Base-by-base conservation (phyloP, 2,113 vertebrate genomes). In the Lophochroa leadbeateri region DNA sequence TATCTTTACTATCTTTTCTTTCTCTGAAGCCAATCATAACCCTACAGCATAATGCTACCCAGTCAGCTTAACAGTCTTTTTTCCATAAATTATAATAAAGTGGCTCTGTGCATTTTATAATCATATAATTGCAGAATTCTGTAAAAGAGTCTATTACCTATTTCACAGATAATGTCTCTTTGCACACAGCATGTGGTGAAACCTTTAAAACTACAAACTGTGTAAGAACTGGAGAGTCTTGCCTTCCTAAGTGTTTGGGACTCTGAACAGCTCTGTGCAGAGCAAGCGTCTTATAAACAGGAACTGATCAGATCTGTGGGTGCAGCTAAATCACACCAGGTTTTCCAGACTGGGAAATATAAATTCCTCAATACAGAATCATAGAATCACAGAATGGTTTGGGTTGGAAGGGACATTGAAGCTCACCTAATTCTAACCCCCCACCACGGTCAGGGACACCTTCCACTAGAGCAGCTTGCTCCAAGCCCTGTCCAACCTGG, bases 1-100 rank as follows among this genome's bases (percentile, higher is more conserved):
- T 20, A 71, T 41, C 83, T 89, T 91, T 37, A 60, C 75, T 77
- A 18, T 28, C 88, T 89, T 96, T 91, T 92, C 89, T 79, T 95
- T 91, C 83, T 82, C 94, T 97, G 88, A 64, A 82, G 65, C 35
- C 6, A 41, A 37, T 75, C 89, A 37, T 69, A 91, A 77, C 52
- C 77, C 77, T 65, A 10, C 35, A 76, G 81, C 76, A 82, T 39
- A 87, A 87, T 29, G 41, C 47, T 64, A 9, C 39, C 43, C 44
- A 89, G 81, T 52, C 86, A 91, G 89, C 39, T 79, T 83, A 83
- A 84, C 92, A 72, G 65, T 52, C 70, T 86, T 92, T 76, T 63
- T 41, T 41, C 76, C 33, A 76, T 61, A 68, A 79, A 75, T 39
- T 14, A 35, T 11, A 82, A 86, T 39, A 31, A 90, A 88, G 74